Base-by-base conservation (phyloP, 2,888 invertebrate species). In the Apamea anceps region DNA sequence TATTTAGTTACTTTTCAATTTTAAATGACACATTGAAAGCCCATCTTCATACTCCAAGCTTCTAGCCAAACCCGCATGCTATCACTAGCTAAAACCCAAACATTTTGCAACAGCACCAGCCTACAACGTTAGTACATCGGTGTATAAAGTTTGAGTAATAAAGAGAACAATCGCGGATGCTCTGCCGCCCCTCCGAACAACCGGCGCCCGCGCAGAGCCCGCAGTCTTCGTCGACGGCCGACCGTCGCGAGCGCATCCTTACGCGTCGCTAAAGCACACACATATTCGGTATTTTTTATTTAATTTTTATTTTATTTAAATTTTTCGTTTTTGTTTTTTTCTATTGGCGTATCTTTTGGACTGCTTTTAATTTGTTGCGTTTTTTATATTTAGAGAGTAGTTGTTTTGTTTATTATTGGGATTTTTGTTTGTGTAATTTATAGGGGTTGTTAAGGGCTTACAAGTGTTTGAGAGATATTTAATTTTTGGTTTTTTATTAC, bases 171-270 rank as follows among this genome's bases (percentile, higher is more conserved):
- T 91, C 81, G 88, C 85, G 82, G 88, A 82, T 87, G 87, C 73
- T 86, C 85, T 79, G 89, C 89, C 91, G 89, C 88, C 88, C 87
- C 85, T 80, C 88, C 84, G 83, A 88, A 70, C 85, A 60, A 85
- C 80, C 86, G 71, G 90, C 91, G 91, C 90, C 78, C 77, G 89
- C 90, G 85, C 85, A 81, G 81, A 81, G 75, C 85, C 88, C 90
- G 88, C 94, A 94, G 94, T 94, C 93, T 90, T 87, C 93, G 86
- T 83, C 90, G 91, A 89, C 91, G 89, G 87, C 91, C 90, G 91
- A 85, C 90, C 92, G 91, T 89, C 91, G 91, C 90, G 88, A 88
- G 93, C 94, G 93, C 94, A 93, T 94, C 94, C 91, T 92, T 89
- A 89, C 87, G 90, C 88, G 90, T 88, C 85, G 87, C 85, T 85